A percentile compares a stretch with the other conserved stretches of the same genome.
phyloP scores from a whole-genome alignment of 1,140 invertebrate genomes.

The Pristionchus pacificus region DNA sequence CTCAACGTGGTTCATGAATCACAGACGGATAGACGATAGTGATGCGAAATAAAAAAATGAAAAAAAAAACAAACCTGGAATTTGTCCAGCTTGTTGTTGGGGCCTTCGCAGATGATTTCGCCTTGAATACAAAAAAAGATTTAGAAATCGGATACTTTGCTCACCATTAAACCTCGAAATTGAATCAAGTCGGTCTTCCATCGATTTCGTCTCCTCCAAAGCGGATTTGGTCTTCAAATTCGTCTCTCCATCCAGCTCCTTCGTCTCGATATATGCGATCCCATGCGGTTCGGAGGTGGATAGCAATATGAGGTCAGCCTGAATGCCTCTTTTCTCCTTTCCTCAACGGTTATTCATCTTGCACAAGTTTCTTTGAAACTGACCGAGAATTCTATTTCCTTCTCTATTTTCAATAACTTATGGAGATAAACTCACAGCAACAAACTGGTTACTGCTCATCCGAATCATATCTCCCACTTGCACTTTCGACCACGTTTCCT shows the following conservation, averaged over 20 bases:
- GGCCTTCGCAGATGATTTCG: slow-evolving; percentile 91
- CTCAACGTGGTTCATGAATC: no score
- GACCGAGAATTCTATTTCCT: no score
- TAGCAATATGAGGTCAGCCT: slow-evolving; percentile 80
- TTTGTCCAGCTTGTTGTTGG: slow-evolving; percentile 96
- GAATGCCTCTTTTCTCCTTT: no score
- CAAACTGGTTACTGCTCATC: slow-evolving; percentile 95
- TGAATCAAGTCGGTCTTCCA: slow-evolving; percentile 80
- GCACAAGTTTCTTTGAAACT: no score
- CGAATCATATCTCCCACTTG: slow-evolving; percentile 91
- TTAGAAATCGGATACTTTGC: neutral
- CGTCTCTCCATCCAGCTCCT: slow-evolving; percentile 95
- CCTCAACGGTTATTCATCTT: no score
- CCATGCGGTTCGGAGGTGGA: slow-evolving; percentile 93
- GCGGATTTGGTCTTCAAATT: slow-evolving; percentile 93
- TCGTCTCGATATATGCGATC: slow-evolving; percentile 95
- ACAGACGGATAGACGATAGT: neutral
- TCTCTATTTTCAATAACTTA: no score
- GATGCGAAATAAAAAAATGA: neutral
- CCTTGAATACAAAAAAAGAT: slow-evolving; percentile 60
- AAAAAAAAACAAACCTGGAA: slow-evolving; percentile 67
- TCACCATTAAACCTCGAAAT: slow-evolving; percentile 67
- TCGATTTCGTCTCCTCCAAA: slow-evolving; percentile 81
- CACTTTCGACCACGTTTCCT: slow-evolving; percentile 83
- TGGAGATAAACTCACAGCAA: slow-evolving; percentile 66